Conservation (phyloP, 2,888 invertebrate species). For the Himalopsyche kuldschensis region DNA sequence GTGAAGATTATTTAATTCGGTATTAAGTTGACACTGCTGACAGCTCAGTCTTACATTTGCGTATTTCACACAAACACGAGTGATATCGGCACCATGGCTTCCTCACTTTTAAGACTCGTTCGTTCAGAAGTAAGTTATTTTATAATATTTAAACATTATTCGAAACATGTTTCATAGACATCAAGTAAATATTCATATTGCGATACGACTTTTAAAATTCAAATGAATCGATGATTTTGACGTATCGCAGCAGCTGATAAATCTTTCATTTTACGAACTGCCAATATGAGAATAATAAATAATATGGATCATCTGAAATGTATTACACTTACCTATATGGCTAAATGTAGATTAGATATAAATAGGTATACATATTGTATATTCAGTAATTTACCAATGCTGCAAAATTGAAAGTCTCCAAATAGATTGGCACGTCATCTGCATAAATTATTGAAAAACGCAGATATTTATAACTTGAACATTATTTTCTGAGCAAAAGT, state of each 20-base stretch:
- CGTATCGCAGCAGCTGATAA: not conserved
- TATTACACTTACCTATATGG: too few relatives aligned
- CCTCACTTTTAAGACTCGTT: slow-evolving; percentile 31
- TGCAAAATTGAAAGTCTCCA: too few relatives aligned
- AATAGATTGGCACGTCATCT: too few relatives aligned
- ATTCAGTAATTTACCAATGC: too few relatives aligned
- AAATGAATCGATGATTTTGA: not conserved
- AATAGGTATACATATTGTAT: too few relatives aligned
- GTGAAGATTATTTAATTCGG: not conserved
- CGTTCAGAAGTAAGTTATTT: slow-evolving; percentile 30
- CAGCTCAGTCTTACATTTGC: not conserved
- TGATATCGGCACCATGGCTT: slow-evolving; percentile 27
- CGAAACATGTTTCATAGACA: not conserved
- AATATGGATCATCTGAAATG: too few relatives aligned
- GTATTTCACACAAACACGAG: not conserved
- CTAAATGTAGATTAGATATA: too few relatives aligned
- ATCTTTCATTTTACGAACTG: not conserved
- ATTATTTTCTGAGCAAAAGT: too few relatives aligned
- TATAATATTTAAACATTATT: not conserved
- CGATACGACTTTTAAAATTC: not conserved
- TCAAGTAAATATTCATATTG: not conserved
- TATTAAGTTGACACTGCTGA: not conserved
- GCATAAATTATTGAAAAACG: too few relatives aligned
- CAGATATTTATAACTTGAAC: too few relatives aligned
- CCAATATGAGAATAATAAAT: not conserved